Conservation (phyloP, 2,113 vertebrate genomes). For the Panthera leo region DNA sequence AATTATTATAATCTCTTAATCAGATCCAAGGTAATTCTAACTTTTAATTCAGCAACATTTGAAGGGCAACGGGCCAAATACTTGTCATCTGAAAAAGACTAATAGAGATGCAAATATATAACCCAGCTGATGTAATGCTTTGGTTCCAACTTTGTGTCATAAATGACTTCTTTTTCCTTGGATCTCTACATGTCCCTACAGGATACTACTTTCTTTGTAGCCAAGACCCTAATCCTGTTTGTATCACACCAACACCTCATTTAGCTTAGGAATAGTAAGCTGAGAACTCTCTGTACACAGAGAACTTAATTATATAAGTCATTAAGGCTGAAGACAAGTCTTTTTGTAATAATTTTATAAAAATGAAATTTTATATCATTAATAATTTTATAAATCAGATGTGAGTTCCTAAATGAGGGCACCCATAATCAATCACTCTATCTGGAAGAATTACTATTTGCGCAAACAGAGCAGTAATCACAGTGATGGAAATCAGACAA, state of each 20-base stretch:
- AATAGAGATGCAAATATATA: background rate
- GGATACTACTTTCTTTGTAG: background rate
- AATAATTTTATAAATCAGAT: background rate
- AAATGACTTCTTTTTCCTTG: background rate
- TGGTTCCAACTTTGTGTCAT: background rate
- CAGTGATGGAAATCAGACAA: background rate
- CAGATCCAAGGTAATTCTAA: conserved; percentile 32
- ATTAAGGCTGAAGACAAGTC: background rate
- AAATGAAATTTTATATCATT: background rate
- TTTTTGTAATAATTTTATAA: background rate
- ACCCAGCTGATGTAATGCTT: background rate
- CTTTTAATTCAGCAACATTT: conserved; percentile 17
- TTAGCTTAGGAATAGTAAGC: background rate
- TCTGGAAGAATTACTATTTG: background rate
- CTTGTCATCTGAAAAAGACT: background rate
- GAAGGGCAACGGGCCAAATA: background rate
- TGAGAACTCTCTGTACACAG: background rate
- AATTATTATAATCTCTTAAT: conserved; percentile 40
- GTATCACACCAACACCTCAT: background rate
- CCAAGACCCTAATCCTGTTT: background rate
- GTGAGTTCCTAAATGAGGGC: background rate
- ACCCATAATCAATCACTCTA: background rate
- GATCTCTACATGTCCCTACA: background rate
- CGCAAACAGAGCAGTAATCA: background rate
- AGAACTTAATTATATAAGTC: background rate